Evolutionary conservation across 2,888 invertebrate species (phyloP), one percentile per base, ranked within the genome.

Genomic region (Lithophane leautieri): DNA sequence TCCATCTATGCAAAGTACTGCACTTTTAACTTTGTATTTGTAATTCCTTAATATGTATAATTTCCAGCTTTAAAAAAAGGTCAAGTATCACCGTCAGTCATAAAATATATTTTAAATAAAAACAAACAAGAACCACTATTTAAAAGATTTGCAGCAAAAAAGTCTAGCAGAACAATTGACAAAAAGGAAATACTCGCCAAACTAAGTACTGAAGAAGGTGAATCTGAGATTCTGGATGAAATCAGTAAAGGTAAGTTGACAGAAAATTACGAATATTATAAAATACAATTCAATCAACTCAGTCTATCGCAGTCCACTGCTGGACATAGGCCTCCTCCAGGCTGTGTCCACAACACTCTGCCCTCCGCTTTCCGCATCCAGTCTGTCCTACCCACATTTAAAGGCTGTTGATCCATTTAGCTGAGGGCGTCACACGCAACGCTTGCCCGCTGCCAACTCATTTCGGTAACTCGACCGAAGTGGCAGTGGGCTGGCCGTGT

Each of bases 1-100:
- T n/a, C 9, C 12, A 12, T 44, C 4, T 19, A 65, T 12, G 16
- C 12, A 65, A 22, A 66, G 14, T 14, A 28, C 22, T 66, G 8
- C 14, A 14, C 14, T 54, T 66, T 40, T 25, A 11, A 22, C 11
- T 16, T 50, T 34, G n/a, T 16, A 11, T 52, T 40, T 76, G 2
- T 11, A 28, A 42, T 22, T 40, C 1, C 1, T 6, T 50, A 16
- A 44, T 11, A 54, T 25, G 34, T 11, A 54, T 25, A 34, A 7
- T 34, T 81, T 81, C 8, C 42, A 81, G 81, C 67, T 54, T 40
- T 85, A 22, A 81, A n/a, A 28, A 50, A 58, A n/a, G 83, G 79
- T 1, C 47, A 42, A 61, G 47, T 79, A 11, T 19, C 83, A 61
- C 79, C 70, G 19, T 65, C 65, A n/a, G 22, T 83, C 14, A 78